These are phyloP conservation scores for Falco naumanni DNA, from an alignment of 2,797 vertebrate genomes.

Conservation along the genomic window DNA sequence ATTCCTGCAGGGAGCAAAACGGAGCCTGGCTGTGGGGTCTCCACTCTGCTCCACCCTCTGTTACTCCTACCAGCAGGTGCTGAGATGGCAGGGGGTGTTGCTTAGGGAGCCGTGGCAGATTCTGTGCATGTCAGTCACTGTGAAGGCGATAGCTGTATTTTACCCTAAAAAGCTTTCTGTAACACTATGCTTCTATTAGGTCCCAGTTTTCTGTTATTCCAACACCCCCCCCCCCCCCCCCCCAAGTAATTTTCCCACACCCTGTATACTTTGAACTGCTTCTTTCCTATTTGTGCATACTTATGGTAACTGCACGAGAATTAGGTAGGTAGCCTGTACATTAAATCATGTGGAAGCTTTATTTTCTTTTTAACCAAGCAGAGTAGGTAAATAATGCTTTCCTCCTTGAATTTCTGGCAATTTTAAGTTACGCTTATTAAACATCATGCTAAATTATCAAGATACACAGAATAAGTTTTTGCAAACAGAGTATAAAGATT, in stretches of 20 bases:
- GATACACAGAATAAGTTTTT: neutral
- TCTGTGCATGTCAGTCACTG: no score
- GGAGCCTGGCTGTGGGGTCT: no score
- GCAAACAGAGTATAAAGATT: neutral
- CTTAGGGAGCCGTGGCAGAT: no score
- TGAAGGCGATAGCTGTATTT: no score
- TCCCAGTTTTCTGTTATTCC: neutral
- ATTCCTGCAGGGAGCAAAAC: no score
- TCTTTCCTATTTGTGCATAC: neutral
- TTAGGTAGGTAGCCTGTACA: neutral
- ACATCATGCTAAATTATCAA: neutral
- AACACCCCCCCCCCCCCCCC: fast-evolving
- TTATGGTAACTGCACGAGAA: neutral
- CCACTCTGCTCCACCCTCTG: no score
- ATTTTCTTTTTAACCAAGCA: neutral
- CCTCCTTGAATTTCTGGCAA: neutral
- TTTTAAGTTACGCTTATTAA: neutral
- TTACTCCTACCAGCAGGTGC: no score
- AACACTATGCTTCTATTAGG: no score
- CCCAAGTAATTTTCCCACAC: no score
- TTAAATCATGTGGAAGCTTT: neutral
- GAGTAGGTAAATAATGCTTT: neutral
- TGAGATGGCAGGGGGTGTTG: no score
- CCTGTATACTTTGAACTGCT: neutral
- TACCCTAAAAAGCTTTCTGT: no score